These are phyloP conservation scores for Mallotus villosus DNA, from an alignment of 2,797 vertebrate species.

Conservation along the genomic window DNA sequence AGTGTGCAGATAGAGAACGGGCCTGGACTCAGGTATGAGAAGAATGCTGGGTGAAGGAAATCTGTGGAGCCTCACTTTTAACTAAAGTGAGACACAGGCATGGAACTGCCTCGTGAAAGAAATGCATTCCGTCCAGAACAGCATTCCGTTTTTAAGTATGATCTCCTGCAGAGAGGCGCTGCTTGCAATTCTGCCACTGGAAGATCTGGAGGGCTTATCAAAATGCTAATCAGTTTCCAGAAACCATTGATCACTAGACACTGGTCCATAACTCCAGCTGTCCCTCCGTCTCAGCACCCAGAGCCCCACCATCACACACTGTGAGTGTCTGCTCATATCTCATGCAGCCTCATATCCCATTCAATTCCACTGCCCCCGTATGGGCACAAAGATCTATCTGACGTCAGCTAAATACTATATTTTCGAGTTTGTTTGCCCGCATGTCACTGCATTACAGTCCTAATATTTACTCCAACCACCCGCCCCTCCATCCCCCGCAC, in stretches of 20 bases:
- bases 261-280: background rate
- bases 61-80: background rate
- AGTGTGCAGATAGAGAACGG: background rate
- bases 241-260: background rate
- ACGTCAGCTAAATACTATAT: background rate
- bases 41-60: background rate
- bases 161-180: background rate
- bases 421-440: slow-evolving; percentile 11
- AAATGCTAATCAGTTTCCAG: background rate
- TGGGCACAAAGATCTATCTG: background rate
- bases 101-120: background rate
- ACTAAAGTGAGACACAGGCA: background rate
- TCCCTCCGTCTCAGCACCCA: background rate
- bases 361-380: background rate
- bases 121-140: background rate
- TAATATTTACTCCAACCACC: slow-evolving; percentile 24
- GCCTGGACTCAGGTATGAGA: background rate
- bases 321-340: background rate
- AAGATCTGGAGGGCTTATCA: background rate
- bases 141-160: too few species aligned
- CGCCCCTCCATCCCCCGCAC: background rate
- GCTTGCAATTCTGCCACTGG: too few species aligned
- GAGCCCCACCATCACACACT: background rate
- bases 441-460: slow-evolving; percentile 25
- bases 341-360: background rate